Percentiles rank a stretch among this genome's conserved stretches.
Conservation (phyloP, 2,113 vertebrate genomes). For the Symphodus melops region DNA sequence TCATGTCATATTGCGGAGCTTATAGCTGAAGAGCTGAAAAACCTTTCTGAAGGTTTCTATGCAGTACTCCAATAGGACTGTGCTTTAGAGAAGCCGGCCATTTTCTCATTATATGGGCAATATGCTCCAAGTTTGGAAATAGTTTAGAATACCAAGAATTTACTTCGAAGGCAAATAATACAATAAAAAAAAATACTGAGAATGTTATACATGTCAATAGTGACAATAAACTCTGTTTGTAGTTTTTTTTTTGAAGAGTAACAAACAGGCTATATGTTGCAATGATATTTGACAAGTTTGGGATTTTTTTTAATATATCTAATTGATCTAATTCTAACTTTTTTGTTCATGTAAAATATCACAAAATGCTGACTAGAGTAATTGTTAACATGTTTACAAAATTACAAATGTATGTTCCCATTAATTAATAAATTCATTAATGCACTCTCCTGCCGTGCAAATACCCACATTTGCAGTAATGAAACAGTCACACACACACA, state of each 20-base stretch:
- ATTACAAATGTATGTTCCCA: conserved; percentile 10
- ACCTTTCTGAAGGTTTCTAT: conserved; percentile 30
- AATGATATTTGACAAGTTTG: background rate
- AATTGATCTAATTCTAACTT: background rate
- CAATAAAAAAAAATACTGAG: background rate
- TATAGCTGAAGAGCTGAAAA: conserved; percentile 37
- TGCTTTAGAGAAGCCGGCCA: conserved; percentile 29
- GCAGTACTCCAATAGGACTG: conserved; percentile 27
- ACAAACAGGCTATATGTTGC: background rate
- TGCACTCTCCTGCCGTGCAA: conserved; percentile 15
- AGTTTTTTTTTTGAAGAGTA: background rate
- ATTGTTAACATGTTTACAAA: conserved; percentile 10
- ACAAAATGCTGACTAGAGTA: background rate
- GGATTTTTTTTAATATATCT: background rate
- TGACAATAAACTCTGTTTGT: background rate
- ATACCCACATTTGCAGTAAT: conserved; percentile 26
- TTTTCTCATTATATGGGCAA: conserved; percentile 51
- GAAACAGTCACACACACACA: conserved; percentile 29
- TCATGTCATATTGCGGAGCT: conserved; percentile 26
- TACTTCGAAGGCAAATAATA: conserved; percentile 7
- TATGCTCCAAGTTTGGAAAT: conserved; percentile 44
- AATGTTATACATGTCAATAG: background rate
- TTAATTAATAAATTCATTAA: conserved; percentile 55
- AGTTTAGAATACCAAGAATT: conserved; percentile 42
- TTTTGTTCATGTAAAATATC: background rate